These are phyloP conservation scores for Parambassis ranga DNA, from an alignment of 2,797 vertebrate genomes.

Conservation along the genomic window DNA sequence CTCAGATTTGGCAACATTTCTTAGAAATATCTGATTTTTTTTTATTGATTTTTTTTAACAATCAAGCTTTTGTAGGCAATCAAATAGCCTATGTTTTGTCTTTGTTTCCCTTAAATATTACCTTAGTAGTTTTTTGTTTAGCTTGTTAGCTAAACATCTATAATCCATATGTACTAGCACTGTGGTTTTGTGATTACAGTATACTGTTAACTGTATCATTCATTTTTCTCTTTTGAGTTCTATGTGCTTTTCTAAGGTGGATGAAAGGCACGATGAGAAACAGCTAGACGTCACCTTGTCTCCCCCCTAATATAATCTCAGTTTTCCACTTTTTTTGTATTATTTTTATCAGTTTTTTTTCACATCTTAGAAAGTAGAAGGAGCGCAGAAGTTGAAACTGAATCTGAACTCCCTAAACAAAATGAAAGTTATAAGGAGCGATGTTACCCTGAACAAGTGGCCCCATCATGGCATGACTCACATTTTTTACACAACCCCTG, in stretches of 20 bases:
- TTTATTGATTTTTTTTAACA: too few species aligned
- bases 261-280: conserved; percentile 2
- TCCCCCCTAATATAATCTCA: conserved; percentile 27
- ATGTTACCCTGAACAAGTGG: conserved; percentile 66
- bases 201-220: too few species aligned
- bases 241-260: background rate
- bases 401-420: conserved; percentile 63
- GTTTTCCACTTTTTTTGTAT: conserved; percentile 26
- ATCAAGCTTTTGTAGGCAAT: too few species aligned
- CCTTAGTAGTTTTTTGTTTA: too few species aligned
- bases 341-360: conserved; percentile 41
- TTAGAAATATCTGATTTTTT: too few species aligned
- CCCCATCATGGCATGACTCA: conserved; percentile 71
- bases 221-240: background rate
- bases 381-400: conserved; percentile 47
- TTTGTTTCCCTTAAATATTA: too few species aligned
- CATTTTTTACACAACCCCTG: conserved; percentile 69
- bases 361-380: conserved; percentile 29
- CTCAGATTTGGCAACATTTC: too few species aligned
- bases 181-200: background rate
- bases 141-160: too few species aligned
- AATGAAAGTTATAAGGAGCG: conserved; percentile 70
- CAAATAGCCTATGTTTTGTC: too few species aligned
- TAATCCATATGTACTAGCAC: background rate
- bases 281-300: conserved; percentile 11